Conservation (phyloP, 2,888 invertebrate genomes). For the Thymelicus sylvestris region DNA sequence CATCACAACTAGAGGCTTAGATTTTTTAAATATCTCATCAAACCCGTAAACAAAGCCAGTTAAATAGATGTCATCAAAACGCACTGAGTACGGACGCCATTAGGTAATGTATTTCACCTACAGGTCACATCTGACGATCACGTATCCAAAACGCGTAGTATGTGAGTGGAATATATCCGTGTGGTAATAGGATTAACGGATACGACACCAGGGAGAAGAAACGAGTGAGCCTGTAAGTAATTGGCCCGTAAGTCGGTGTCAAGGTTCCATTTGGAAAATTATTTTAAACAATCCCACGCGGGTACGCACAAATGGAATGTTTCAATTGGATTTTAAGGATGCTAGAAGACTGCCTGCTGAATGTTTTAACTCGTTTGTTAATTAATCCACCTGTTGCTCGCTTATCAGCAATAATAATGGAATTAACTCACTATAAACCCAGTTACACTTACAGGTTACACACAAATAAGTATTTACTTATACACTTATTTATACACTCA, state of each 20-base stretch:
- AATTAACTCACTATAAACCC: no score
- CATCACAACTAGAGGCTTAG: no score
- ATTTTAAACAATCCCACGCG: slow-evolving; percentile 21
- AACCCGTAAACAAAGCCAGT: neutral
- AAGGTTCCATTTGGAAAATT: slow-evolving; percentile 31
- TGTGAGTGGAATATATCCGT: slow-evolving; percentile 57
- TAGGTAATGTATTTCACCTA: slow-evolving; percentile 38
- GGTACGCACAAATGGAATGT: neutral
- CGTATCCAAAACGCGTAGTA: slow-evolving; percentile 55
- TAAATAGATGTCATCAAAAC: slow-evolving; percentile 42
- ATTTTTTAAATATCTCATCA: no score
- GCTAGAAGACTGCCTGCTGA: neutral
- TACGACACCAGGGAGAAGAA: slow-evolving; percentile 36
- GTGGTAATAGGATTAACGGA: slow-evolving; percentile 60
- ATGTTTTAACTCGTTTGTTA: neutral
- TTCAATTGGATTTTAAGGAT: slow-evolving; percentile 1
- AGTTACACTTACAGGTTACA: no score
- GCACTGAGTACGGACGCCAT: slow-evolving; percentile 46
- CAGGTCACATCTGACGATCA: slow-evolving; percentile 33
- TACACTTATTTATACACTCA: neutral
- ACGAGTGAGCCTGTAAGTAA: slow-evolving; percentile 29
- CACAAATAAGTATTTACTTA: neutral
- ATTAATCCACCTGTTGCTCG: no score
- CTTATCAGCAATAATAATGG: no score
- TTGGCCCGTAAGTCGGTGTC: slow-evolving; percentile 32